Evolutionary conservation across 2,113 vertebrate genomes (phyloP), one percentile per base, ranked within the genome.

Genomic region (Planiliza haematocheilus): DNA sequence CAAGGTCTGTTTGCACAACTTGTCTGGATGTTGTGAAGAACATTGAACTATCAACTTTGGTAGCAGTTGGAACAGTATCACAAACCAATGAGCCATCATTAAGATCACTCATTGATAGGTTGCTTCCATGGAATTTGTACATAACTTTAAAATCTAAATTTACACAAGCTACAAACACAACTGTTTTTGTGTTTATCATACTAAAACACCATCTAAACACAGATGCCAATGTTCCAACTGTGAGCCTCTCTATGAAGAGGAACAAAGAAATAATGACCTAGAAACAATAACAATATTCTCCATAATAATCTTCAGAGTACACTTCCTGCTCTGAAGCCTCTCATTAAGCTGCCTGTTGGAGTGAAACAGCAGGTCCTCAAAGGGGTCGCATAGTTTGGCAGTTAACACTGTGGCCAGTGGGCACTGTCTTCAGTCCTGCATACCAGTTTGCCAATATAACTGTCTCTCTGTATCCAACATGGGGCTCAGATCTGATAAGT

Each of bases 261-360:
- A 42, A 39, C 18, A 14, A 21, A 51, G 18, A 38, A 70, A 34
- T 43, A 20, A 17, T 43, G 43, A 66, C 36, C 18, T 39, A 6
- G 57, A 21, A 53, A 43, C 37, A 74, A 79, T 62, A 24, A 41
- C 30, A 43, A 64, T 38, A 24, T 17, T 62, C 36, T 55, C 48
- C 37, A 70, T 70, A 70, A 85, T 45, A 48, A 49, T 34, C 30
- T 53, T 18, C 39, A 53, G 36, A 62, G 62, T 77, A 50, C 48
- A 36, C 64, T 20, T 62, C 34, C 36, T 50, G 17, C n/a, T 53
- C 11, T 12, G 24, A 37, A 65, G 51, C 64, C 59, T 80, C 71
- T 75, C 55, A 85, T 86, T 76, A 83, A 77, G 55, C 48, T 71
- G 50, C 48, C 49, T 62, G 51, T 37, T 79, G 53, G 74, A 76